phyloP scores from a whole-genome alignment of 2,888 invertebrate species.

The Sminthurides aquaticus region DNA sequence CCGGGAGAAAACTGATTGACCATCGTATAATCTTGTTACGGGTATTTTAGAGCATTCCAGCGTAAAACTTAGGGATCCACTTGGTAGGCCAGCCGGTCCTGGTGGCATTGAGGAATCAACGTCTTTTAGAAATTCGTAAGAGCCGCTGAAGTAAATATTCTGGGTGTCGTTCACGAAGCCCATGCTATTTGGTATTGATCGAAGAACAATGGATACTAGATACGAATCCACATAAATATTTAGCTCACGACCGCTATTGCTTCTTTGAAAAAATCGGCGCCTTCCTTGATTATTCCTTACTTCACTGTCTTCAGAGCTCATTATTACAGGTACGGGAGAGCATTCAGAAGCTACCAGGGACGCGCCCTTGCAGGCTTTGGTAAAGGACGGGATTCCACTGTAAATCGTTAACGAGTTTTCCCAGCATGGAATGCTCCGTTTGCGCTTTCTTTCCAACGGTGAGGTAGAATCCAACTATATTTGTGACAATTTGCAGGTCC shows the following conservation, averaged over 20 bases:
- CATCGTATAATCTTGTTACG: constrained; percentile 31
- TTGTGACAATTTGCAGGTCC: constrained; percentile 69
- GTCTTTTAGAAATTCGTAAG: constrained; percentile 15
- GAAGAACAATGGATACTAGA: background rate
- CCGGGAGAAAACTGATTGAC: constrained; percentile 59
- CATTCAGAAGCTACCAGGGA: constrained; percentile 37
- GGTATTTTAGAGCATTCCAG: constrained; percentile 11
- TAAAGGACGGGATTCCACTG: constrained; percentile 31
- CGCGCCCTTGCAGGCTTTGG: constrained; percentile 26
- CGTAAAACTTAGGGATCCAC: constrained; percentile 12
- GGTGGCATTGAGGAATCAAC: background rate
- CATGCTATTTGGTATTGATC: background rate
- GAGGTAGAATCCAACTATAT: constrained; percentile 80
- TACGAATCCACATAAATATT: background rate
- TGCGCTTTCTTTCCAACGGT: constrained; percentile 64
- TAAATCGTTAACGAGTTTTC: constrained; percentile 37
- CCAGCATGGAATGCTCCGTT: constrained; percentile 46
- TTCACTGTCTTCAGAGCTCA: background rate
- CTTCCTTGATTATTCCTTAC: background rate
- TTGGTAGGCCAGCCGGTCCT: background rate
- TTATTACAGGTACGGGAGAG: constrained; percentile 12
- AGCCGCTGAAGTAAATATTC: constrained; percentile 8
- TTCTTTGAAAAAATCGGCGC: background rate
- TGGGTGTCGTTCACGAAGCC: background rate
- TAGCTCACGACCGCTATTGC: background rate